Percentiles rank a stretch among this genome's conserved stretches.
Evolutionary conservation across 2,888 invertebrate species (phyloP).

Genomic region (Tanypteryx hageni): DNA sequence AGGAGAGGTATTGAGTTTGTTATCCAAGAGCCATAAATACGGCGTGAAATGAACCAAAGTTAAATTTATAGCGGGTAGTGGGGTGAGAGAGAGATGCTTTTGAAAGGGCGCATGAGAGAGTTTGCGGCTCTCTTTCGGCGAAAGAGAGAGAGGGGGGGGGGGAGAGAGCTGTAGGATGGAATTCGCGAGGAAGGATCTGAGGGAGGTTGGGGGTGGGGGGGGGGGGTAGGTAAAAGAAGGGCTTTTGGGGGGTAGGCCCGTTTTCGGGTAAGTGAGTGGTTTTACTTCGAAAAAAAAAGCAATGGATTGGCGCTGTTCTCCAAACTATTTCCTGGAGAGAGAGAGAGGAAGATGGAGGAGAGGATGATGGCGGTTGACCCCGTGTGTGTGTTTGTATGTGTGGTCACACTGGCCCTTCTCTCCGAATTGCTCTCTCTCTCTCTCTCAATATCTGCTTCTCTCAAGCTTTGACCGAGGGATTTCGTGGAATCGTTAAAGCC

Average conservation of each 20-base stretch:
- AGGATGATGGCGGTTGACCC: not conserved
- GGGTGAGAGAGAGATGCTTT: not conserved
- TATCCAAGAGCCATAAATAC: slow-evolving; percentile 16
- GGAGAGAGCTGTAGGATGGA: not conserved
- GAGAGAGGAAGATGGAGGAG: not conserved
- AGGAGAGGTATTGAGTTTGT: not conserved
- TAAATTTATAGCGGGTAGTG: not conserved
- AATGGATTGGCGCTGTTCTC: not conserved
- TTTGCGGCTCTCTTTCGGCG: not conserved
- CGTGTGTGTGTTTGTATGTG: not conserved
- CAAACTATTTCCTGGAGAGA: slow-evolving; percentile 1
- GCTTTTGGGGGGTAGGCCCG: not conserved
- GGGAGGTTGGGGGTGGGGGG: not conserved
- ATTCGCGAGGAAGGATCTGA: not conserved
- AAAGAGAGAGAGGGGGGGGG: not conserved
- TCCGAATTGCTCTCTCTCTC: not conserved
- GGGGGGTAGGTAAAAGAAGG: not conserved
- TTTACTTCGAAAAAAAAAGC: not conserved
- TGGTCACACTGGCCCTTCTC: not conserved
- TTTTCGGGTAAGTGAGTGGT: not conserved
- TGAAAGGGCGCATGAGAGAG: slow-evolving; percentile 10
- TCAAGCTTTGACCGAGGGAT: not conserved
- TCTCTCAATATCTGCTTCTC: not conserved
- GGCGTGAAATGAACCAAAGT: not conserved
- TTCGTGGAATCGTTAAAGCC: not conserved